Evolutionary conservation across 2,113 vertebrate genomes (phyloP).

Genomic region (Siniperca knerii): DNA sequence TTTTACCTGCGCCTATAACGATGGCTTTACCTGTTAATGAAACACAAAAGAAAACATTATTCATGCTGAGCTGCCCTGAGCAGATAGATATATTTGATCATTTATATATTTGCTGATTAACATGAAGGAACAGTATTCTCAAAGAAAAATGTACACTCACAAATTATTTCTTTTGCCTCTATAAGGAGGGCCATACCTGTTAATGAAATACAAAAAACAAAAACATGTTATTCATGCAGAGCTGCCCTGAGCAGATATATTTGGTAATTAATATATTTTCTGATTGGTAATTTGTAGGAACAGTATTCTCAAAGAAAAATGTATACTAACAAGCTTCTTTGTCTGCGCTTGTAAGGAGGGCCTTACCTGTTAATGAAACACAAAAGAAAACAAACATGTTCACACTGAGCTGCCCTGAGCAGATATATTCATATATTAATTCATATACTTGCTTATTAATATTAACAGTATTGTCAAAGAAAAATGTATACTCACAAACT

Average conservation of each 20-base stretch:
- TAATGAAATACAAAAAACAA: background rate
- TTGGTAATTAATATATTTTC: background rate
- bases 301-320: background rate
- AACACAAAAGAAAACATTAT: too few relatives aligned
- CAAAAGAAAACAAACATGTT: background rate
- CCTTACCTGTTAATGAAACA: background rate
- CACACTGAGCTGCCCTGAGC: background rate
- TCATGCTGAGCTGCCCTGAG: too few relatives aligned
- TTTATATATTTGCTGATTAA: too few relatives aligned
- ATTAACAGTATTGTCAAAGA: background rate
- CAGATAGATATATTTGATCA: too few relatives aligned
- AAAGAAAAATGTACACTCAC: too few relatives aligned
- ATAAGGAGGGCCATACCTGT: background rate
- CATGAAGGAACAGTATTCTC: too few relatives aligned
- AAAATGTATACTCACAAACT: background rate
- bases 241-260: background rate
- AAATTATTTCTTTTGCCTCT: background rate
- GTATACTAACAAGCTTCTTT: background rate
- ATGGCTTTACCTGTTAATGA: background rate
- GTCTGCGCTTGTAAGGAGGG: too few relatives aligned
- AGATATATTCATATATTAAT: background rate
- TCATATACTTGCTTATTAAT: background rate
- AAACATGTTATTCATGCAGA: background rate
- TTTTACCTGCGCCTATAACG: background rate
- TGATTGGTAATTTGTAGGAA: background rate